phyloP scores from a whole-genome alignment of 2,113 vertebrate species.

The Bagarius yarrelli region DNA sequence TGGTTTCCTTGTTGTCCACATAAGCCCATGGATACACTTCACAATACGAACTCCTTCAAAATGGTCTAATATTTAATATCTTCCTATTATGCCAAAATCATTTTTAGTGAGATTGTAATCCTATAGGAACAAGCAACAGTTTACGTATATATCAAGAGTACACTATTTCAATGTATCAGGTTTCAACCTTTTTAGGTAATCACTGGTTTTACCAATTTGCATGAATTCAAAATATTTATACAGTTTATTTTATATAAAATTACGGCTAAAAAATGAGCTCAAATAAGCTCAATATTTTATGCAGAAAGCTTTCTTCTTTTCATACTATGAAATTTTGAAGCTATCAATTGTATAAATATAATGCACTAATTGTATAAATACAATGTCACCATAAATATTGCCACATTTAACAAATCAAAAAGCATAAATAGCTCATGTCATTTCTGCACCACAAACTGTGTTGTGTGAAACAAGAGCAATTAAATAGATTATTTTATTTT shows the following conservation, averaged over 20 bases:
- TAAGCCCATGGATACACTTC: slow-evolving; percentile 34
- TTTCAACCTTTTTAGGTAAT: slow-evolving; percentile 43
- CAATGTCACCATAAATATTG: slow-evolving; percentile 14
- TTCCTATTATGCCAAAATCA: slow-evolving; percentile 19
- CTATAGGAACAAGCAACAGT: slow-evolving; percentile 15
- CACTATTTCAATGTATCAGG: slow-evolving; percentile 34
- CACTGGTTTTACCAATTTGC: slow-evolving; percentile 43
- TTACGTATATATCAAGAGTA: slow-evolving; percentile 35
- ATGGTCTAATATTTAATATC: slow-evolving; percentile 8
- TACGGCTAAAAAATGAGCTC: slow-evolving; percentile 3
- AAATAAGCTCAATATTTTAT: slow-evolving; percentile 44
- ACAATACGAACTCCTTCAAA: slow-evolving; percentile 26
- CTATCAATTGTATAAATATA: slow-evolving; percentile 30
- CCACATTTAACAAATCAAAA: slow-evolving; percentile 13
- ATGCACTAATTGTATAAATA: slow-evolving; percentile 15
- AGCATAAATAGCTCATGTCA: background rate
- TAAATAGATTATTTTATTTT: background rate
- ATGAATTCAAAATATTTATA: slow-evolving; percentile 44
- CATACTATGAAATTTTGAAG: slow-evolving; percentile 26
- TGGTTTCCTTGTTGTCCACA: slow-evolving; percentile 8
- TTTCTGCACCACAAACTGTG: background rate
- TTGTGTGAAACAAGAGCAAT: background rate
- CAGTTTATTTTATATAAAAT: slow-evolving; percentile 43
- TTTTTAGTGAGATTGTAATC: slow-evolving; percentile 21
- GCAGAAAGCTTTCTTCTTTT: slow-evolving; percentile 34